These are phyloP conservation scores for Ailuropoda melanoleuca DNA, from an alignment of 2,113 vertebrate genomes.

Conservation along the genomic window DNA sequence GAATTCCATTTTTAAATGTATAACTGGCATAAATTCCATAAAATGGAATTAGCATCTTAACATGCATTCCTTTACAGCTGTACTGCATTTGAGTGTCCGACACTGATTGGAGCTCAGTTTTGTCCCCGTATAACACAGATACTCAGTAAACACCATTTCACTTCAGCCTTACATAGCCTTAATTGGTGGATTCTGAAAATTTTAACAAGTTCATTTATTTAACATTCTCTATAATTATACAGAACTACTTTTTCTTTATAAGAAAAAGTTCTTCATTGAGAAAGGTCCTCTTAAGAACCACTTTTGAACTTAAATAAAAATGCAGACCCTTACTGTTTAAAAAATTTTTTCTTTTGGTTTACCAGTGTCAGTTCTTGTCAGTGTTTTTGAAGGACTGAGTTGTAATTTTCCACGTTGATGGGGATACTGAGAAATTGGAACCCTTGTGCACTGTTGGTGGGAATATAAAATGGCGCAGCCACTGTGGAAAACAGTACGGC, in stretches of 20 bases:
- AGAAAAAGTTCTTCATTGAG: background rate
- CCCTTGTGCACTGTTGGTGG: background rate
- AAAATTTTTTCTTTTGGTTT: background rate
- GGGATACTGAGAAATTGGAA: background rate
- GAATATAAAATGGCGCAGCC: background rate
- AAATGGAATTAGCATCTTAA: background rate
- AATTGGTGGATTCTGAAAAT: background rate
- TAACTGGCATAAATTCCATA: background rate
- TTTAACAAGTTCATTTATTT: background rate
- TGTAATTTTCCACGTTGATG: background rate
- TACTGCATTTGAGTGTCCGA: slow-evolving; percentile 41
- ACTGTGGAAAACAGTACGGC: background rate
- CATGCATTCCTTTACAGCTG: background rate
- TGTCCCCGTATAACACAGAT: background rate
- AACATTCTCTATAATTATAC: background rate
- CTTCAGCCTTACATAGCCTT: background rate
- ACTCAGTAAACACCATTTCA: background rate
- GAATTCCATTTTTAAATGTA: background rate
- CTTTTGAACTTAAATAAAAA: background rate
- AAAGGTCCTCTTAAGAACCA: background rate
- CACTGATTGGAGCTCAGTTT: background rate
- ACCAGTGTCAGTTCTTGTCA: background rate
- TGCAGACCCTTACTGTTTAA: background rate
- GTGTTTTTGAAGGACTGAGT: background rate
- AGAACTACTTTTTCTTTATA: background rate